A percentile compares a stretch with the other conserved stretches of the same genome.
phyloP scores from a whole-genome alignment of 1,140 invertebrate species.

The Papilio dardanus region DNA sequence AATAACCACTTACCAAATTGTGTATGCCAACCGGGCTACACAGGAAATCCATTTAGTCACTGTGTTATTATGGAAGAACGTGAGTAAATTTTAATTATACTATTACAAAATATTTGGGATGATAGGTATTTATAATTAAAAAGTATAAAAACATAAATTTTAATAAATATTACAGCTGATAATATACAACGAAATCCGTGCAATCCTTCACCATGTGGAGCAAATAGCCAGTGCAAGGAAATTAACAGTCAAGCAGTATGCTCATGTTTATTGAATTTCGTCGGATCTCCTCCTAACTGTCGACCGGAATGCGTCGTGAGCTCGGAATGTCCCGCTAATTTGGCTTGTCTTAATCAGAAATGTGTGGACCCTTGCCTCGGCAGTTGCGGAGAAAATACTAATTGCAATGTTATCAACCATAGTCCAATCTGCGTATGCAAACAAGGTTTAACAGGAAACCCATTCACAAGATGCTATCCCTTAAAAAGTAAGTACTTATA shows the following conservation, averaged over 20 bases:
- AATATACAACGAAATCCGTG: conserved; percentile 81
- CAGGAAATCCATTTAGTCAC: conserved; percentile 86
- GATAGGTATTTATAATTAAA: neutral
- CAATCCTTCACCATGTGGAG: conserved; percentile 87
- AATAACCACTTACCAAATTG: conserved; percentile 88
- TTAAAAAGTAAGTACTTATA: conserved; percentile 82
- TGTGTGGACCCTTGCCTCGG: conserved; percentile 87
- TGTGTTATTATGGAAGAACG: conserved; percentile 83
- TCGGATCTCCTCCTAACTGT: conserved; percentile 88
- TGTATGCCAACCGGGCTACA: conserved; percentile 86
- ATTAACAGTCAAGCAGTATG: conserved; percentile 86
- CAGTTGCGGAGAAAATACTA: conserved; percentile 89
- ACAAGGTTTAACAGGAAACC: conserved; percentile 86
- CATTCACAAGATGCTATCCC: conserved; percentile 86
- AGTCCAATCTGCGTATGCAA: conserved; percentile 88
- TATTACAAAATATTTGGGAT: conserved; percentile 12
- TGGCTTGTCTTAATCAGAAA: conserved; percentile 86
- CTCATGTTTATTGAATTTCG: conserved; percentile 87
- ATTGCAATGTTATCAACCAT: conserved; percentile 91
- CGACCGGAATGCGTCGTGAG: conserved; percentile 89
- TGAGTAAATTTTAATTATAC: conserved; percentile 70
- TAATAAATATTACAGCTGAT: conserved; percentile 58
- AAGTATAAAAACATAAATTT: conserved; percentile 6
- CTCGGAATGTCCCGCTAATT: conserved; percentile 86
- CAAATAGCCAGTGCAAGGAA: conserved; percentile 88